Evolutionary conservation across 2,888 invertebrate genomes (phyloP).

Genomic region (Platycnemis pennipes): DNA sequence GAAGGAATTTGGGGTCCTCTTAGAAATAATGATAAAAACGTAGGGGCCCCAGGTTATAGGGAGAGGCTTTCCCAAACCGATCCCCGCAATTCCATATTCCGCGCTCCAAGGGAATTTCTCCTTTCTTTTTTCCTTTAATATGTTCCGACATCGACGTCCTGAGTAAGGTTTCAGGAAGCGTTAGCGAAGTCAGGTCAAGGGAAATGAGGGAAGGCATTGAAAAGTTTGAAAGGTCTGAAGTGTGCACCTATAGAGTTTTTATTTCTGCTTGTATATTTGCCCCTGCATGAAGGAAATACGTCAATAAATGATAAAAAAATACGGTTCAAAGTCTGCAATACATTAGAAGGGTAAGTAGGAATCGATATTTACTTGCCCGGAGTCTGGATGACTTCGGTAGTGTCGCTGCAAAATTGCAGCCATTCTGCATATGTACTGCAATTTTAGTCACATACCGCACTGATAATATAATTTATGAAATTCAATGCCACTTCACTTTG

Average conservation of each 20-base stretch:
- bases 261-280: background rate
- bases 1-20: background rate
- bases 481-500: background rate
- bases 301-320: background rate
- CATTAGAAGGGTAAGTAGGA: background rate
- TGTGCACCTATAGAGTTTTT: background rate
- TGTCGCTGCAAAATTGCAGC: background rate
- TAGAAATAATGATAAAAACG: slow-evolving; percentile 42
- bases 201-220: background rate
- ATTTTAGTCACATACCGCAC: background rate
- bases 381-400: background rate
- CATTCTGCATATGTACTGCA: background rate
- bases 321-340: background rate
- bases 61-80: slow-evolving; percentile 39
- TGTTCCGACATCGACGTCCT: background rate
- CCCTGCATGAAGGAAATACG: background rate
- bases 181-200: slow-evolving; percentile 1
- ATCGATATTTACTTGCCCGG: background rate
- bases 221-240: slow-evolving; percentile 30
- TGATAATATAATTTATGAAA: background rate
- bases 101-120: slow-evolving; percentile 25
- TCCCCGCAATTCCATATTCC: slow-evolving; percentile 34
- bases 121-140: slow-evolving; percentile 49
- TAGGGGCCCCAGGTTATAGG: slow-evolving; percentile 33
- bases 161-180: background rate